Percentiles rank a stretch among this genome's conserved stretches.
Conservation (phyloP, 2,888 invertebrate species). For the Platerodrilus igneus region DNA sequence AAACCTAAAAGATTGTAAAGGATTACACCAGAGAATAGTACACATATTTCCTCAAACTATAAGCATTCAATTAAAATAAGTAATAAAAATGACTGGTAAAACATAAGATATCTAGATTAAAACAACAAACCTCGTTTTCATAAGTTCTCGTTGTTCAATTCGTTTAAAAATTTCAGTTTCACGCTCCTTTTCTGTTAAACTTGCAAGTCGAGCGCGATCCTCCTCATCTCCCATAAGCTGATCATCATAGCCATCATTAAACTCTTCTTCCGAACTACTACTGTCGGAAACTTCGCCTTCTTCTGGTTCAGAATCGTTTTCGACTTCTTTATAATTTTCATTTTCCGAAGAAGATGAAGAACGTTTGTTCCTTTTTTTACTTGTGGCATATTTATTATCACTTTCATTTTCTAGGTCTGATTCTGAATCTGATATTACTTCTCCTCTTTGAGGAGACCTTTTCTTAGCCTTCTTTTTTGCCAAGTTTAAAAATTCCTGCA, state of each 20-base stretch:
- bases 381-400: slow-evolving; percentile 38
- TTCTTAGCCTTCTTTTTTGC: slow-evolving; percentile 74
- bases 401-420: slow-evolving; percentile 47
- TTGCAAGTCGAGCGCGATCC: slow-evolving; percentile 82
- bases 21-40: too few species aligned
- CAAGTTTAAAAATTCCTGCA: slow-evolving; percentile 73
- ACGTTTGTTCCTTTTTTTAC: slow-evolving; percentile 32
- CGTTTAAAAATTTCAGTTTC: slow-evolving; percentile 97
- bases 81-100: background rate
- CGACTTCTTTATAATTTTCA: slow-evolving; percentile 48
- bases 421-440: slow-evolving; percentile 42
- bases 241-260: slow-evolving; percentile 95
- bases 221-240: slow-evolving; percentile 96
- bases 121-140: slow-evolving; percentile 72
- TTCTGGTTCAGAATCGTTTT: slow-evolving; percentile 69
- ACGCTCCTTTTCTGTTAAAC: slow-evolving; percentile 93
- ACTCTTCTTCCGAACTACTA: slow-evolving; percentile 73
- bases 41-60: too few species aligned
- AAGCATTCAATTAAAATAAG: too few species aligned
- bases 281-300: slow-evolving; percentile 82
- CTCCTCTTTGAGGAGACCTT: slow-evolving; percentile 45
- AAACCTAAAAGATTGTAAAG: slow-evolving; percentile 69
- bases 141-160: slow-evolving; percentile 88
- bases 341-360: slow-evolving; percentile 41
- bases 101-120: background rate